phyloP scores from a whole-genome alignment of 2,797 vertebrate genomes.

The Parauchenoglanis punctatus region DNA sequence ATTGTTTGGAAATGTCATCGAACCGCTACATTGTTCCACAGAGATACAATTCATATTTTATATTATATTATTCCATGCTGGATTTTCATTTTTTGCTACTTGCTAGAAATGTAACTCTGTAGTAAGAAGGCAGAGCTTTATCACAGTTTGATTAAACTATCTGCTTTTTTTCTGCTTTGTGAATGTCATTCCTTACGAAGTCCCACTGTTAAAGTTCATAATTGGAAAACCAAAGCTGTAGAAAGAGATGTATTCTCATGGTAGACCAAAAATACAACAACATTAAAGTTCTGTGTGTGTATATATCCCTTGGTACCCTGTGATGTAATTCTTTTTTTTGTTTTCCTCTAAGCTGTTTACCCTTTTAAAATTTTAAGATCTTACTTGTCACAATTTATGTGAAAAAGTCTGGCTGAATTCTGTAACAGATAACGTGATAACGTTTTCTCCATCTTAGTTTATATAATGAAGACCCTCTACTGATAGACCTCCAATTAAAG shows the following conservation, averaged over 20 bases:
- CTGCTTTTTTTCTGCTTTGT: not conserved
- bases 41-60: constrained; percentile 19
- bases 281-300: not conserved
- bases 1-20: constrained; percentile 32
- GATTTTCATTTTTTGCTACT: not conserved
- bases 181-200: not conserved
- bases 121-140: constrained; percentile 6
- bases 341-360: not conserved
- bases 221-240: constrained; percentile 1
- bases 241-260: not conserved
- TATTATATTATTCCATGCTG: constrained; percentile 20
- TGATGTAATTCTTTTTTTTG: not conserved
- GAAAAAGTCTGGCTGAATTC: not conserved
- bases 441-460: not conserved
- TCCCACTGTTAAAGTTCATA: not conserved
- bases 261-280: not conserved
- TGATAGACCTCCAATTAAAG: not conserved
- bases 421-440: not conserved
- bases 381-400: not conserved
- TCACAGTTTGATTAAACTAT: constrained; percentile 11
- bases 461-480: not conserved
- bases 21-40: constrained; percentile 20
- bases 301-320: not conserved
- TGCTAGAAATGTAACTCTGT: not conserved
- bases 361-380: not conserved